Evolutionary conservation across 2,113 vertebrate species (phyloP).

Genomic region (Macquaria australasica): DNA sequence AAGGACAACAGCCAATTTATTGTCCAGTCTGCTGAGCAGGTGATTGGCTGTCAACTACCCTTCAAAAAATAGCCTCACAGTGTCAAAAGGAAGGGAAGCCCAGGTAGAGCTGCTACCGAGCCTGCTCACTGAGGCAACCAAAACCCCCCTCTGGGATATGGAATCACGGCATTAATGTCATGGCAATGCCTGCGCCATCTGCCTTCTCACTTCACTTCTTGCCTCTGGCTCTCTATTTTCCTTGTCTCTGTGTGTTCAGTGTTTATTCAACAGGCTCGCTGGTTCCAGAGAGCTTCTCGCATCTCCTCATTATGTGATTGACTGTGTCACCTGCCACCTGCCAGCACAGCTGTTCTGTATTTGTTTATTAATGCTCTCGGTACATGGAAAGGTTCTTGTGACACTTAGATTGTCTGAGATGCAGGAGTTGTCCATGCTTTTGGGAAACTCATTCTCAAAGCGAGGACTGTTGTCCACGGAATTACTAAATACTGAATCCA

Average conservation of each 20-base stretch:
- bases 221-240: constrained; percentile 17
- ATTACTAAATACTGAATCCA: neutral
- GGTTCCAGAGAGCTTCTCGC: constrained; percentile 16
- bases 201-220: constrained; percentile 15
- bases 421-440: neutral
- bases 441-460: neutral
- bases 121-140: constrained; percentile 29
- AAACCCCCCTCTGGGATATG: constrained; percentile 34
- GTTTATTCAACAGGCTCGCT: constrained; percentile 36
- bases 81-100: neutral
- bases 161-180: constrained; percentile 36
- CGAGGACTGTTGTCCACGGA: neutral
- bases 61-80: neutral
- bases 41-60: constrained; percentile 40
- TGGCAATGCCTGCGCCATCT: constrained; percentile 1
- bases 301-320: constrained; percentile 40
- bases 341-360: constrained; percentile 39
- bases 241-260: constrained; percentile 22
- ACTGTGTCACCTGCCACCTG: constrained; percentile 58
- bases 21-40: constrained; percentile 52
- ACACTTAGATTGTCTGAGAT: constrained; percentile 15
- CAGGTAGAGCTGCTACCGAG: constrained; percentile 19
- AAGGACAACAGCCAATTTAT: constrained; percentile 11
- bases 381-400: constrained; percentile 20
- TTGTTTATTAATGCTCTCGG: constrained; percentile 30